Conservation (phyloP, 1,140 invertebrate species). For the Zaprionus tsacasi region DNA sequence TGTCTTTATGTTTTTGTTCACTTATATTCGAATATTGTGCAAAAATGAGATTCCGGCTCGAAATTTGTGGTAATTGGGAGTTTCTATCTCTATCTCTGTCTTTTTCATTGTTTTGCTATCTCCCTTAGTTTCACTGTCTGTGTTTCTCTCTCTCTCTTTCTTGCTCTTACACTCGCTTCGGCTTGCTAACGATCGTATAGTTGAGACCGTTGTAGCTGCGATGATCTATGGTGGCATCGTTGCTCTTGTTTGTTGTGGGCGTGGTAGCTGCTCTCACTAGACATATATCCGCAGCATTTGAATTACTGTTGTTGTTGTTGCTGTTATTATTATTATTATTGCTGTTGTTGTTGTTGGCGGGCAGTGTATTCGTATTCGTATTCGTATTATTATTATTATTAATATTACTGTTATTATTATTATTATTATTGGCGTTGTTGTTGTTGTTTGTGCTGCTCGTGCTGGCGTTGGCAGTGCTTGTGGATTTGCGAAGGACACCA, state of each 20-base stretch:
- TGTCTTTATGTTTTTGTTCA: constrained; percentile 29
- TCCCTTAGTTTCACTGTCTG: constrained; percentile 58
- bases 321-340: constrained; percentile 33
- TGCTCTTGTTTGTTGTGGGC: constrained; percentile 30
- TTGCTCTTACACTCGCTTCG: constrained; percentile 88
- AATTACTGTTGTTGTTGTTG: constrained; percentile 17
- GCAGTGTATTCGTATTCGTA: constrained; percentile 21
- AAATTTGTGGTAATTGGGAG: constrained; percentile 4
- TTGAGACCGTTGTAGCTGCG: constrained; percentile 90
- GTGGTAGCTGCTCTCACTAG: constrained; percentile 16
- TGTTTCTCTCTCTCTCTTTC: constrained; percentile 26
- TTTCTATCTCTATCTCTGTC: constrained; percentile 27
- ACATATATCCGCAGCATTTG: constrained; percentile 12
- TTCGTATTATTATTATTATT: constrained; percentile 21
- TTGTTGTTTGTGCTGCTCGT: too few species aligned
- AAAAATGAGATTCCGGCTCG: constrained; percentile 24
- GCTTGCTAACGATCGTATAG: constrained; percentile 92
- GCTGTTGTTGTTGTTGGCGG: constrained; percentile 35
- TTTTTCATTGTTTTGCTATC: neutral
- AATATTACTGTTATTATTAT: constrained; percentile 11
- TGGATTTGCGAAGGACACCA: constrained; percentile 89
- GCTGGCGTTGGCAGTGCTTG: too few species aligned
- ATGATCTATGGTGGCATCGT: constrained; percentile 84
- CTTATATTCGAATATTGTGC: constrained; percentile 48
- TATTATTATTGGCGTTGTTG: too few species aligned